A percentile compares a stretch with the other conserved stretches of the same genome.
Evolutionary conservation across 2,797 vertebrate species (phyloP).

Genomic region (Clarias pachynema): DNA sequence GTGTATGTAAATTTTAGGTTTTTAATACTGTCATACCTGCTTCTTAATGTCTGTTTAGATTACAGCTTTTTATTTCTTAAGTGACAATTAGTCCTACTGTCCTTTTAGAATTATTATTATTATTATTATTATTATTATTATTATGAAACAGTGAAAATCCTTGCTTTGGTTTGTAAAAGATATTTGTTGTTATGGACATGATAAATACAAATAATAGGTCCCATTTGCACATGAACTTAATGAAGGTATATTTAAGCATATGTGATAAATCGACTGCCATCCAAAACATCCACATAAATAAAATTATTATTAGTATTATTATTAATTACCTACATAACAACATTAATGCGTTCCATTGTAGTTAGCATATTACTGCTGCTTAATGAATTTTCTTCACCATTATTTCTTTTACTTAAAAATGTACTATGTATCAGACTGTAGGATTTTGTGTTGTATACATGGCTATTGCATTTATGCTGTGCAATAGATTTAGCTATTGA

Average conservation of each 20-base stretch:
- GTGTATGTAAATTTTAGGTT: slow-evolving; percentile 8
- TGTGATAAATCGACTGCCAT: slow-evolving; percentile 77
- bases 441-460: slow-evolving; percentile 78
- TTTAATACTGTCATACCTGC: slow-evolving; percentile 1
- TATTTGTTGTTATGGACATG: slow-evolving; percentile 73
- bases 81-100: slow-evolving; percentile 13
- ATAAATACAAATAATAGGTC: slow-evolving; percentile 73
- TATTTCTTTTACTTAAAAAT: slow-evolving; percentile 77
- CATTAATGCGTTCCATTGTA: slow-evolving; percentile 75
- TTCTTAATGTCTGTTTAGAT: slow-evolving; percentile 37
- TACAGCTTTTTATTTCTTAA: not conserved
- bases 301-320: slow-evolving; percentile 23
- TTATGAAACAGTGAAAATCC: slow-evolving; percentile 40
- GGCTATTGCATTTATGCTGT: slow-evolving; percentile 84
- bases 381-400: slow-evolving; percentile 74
- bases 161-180: slow-evolving; percentile 77
- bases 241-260: slow-evolving; percentile 81
- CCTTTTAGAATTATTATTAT: not conserved
- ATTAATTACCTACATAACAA: slow-evolving; percentile 67
- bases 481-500: slow-evolving; percentile 87
- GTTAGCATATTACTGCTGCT: slow-evolving; percentile 75
- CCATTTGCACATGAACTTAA: slow-evolving; percentile 82
- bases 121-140: slow-evolving; percentile 33
- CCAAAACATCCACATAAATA: slow-evolving; percentile 65
- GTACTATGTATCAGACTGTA: slow-evolving; percentile 81